Conservation (phyloP, 2,888 invertebrate species). For the Isotomurus palustris region DNA sequence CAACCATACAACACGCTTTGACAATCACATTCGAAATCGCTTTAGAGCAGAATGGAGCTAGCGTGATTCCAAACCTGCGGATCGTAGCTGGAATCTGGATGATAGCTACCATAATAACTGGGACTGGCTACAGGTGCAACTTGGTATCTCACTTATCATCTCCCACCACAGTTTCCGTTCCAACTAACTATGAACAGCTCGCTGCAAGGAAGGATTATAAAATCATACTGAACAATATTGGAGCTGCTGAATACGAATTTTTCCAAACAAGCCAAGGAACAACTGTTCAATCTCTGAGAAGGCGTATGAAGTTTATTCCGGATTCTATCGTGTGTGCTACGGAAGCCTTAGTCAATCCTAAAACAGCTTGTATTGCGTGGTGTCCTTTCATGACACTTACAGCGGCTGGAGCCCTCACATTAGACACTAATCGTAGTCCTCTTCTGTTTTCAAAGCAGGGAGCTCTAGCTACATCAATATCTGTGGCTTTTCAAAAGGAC, state of each 20-base stretch:
- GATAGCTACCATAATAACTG: slow-evolving; percentile 13
- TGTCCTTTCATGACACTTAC: not conserved
- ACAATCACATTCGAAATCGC: not conserved
- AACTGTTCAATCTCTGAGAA: slow-evolving; percentile 6
- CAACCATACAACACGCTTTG: not conserved
- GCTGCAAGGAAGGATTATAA: slow-evolving; percentile 2
- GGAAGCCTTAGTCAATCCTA: not conserved
- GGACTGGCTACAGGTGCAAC: slow-evolving; percentile 19
- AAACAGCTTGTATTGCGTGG: slow-evolving; percentile 10
- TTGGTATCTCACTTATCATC: slow-evolving; percentile 18
- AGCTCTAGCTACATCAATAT: slow-evolving; percentile 25
- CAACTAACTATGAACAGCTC: slow-evolving; percentile 10
- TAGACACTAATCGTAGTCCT: slow-evolving; percentile 18
- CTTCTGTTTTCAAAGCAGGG: slow-evolving; percentile 17
- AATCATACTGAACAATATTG: slow-evolving; percentile 16
- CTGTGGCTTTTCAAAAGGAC: slow-evolving; percentile 28
- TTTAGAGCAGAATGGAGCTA: not conserved
- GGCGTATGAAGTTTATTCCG: slow-evolving; percentile 2
- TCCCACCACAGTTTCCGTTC: slow-evolving; percentile 5
- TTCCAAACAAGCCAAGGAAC: slow-evolving; percentile 12
- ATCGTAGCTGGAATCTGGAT: not conserved
- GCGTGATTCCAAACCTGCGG: not conserved
- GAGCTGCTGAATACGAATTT: slow-evolving; percentile 16
- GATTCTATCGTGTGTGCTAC: slow-evolving; percentile 1
- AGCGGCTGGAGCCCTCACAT: slow-evolving; percentile 6